phyloP scores from a whole-genome alignment of 2,797 vertebrate species.

The Microctenopoma steveboyesi region DNA sequence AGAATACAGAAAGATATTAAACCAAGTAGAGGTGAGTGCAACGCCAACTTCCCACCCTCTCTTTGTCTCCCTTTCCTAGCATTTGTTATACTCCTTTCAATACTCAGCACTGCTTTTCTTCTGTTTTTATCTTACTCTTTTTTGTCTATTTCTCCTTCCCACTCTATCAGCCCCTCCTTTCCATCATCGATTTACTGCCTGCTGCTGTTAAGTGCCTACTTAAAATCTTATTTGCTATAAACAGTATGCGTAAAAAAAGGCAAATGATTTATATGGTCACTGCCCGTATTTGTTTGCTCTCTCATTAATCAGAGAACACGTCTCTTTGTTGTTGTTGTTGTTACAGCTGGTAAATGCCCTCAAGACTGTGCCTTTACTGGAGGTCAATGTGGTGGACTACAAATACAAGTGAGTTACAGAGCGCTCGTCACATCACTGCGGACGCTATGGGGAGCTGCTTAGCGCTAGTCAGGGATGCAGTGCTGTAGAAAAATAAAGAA shows the following conservation, averaged over 20 bases:
- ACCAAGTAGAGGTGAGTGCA: constrained; percentile 91
- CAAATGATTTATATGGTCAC: constrained; percentile 68
- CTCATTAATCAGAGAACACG: constrained; percentile 70
- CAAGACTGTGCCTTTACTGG: constrained; percentile 90
- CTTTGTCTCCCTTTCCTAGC: constrained; percentile 20
- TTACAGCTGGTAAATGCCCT: constrained; percentile 91
- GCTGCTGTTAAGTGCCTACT: constrained; percentile 71
- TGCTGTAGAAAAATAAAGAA: constrained; percentile 10
- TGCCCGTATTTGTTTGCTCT: constrained; percentile 63
- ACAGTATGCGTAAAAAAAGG: constrained; percentile 59
- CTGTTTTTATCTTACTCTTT: constrained; percentile 9
- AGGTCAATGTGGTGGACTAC: constrained; percentile 96
- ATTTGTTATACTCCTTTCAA: constrained; percentile 17
- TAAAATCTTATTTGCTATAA: constrained; percentile 78
- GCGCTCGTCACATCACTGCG: constrained; percentile 15
- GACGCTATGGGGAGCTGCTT: constrained; percentile 5
- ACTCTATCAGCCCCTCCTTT: constrained; percentile 31
- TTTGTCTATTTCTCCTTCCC: constrained; percentile 19
- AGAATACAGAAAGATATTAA: constrained; percentile 93
- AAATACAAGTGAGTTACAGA: constrained; percentile 92
- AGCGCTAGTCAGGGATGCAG: background rate
- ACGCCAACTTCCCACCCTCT: constrained; percentile 5
- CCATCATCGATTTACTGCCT: constrained; percentile 77
- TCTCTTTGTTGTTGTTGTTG: constrained; percentile 45
- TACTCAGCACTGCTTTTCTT: constrained; percentile 20